These are phyloP conservation scores for Propsilocerus akamusi DNA, from an alignment of 1,140 invertebrate species.

Conservation along the genomic window DNA sequence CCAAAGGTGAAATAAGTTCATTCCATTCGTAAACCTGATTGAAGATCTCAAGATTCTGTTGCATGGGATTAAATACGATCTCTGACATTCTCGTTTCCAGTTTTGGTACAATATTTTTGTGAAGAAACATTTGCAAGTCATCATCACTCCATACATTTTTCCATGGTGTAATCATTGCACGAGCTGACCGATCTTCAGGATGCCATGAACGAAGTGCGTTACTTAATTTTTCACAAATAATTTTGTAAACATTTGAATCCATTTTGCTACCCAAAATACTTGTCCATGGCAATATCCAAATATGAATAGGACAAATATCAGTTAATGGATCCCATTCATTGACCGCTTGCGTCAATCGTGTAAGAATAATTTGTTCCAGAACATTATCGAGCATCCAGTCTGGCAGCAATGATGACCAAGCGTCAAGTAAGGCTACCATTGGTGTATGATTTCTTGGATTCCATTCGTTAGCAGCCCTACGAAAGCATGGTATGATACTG, in stretches of 20 bases:
- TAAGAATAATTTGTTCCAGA: conserved; percentile 62
- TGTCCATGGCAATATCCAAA: conserved; percentile 91
- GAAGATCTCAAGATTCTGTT: conserved; percentile 57
- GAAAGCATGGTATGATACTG: conserved; percentile 59
- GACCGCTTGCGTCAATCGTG: conserved; percentile 59
- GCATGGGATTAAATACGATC: conserved; percentile 71
- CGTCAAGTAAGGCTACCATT: conserved; percentile 60
- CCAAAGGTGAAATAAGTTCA: conserved; percentile 49
- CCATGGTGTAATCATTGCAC: conserved; percentile 88
- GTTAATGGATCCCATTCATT: conserved; percentile 87
- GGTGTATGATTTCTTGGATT: conserved; percentile 50
- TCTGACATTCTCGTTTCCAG: conserved; percentile 50
- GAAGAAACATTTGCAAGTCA: conserved; percentile 68
- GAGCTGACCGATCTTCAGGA: conserved; percentile 79
- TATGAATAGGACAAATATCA: conserved; percentile 84
- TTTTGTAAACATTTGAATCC: conserved; percentile 70
- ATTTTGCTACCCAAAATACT: conserved; percentile 30
- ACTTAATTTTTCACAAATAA: conserved; percentile 79
- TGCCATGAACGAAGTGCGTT: conserved; percentile 79
- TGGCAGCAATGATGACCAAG: conserved; percentile 66
- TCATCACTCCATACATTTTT: conserved; percentile 59
- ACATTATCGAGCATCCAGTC: conserved; percentile 69
- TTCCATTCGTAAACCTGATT: conserved; percentile 77
- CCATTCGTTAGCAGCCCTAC: conserved; percentile 33
- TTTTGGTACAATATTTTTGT: conserved; percentile 84